A percentile compares a stretch with the other conserved stretches of the same genome.
Evolutionary conservation across 2,113 vertebrate species (phyloP).

Genomic region (Rattus rattus): DNA sequence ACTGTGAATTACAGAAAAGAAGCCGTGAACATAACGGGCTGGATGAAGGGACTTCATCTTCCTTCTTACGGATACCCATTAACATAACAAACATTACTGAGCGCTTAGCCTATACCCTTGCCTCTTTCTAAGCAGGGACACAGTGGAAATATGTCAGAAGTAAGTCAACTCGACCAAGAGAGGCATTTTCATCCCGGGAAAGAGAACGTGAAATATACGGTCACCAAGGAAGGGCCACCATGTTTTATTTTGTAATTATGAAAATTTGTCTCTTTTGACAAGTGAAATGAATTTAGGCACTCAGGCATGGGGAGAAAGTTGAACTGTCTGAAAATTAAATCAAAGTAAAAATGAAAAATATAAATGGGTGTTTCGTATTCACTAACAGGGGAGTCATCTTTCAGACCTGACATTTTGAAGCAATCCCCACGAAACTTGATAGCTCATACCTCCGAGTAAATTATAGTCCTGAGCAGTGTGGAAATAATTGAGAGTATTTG

Average conservation of each 20-base stretch:
- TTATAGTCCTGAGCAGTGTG: constrained; percentile 83
- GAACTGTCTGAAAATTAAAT: constrained; percentile 90
- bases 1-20: constrained; percentile 50
- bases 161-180: constrained; percentile 61
- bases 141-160: constrained; percentile 50
- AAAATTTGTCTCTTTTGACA: constrained; percentile 89
- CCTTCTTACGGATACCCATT: constrained; percentile 64
- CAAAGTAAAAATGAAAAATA: constrained; percentile 90
- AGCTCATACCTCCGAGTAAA: constrained; percentile 88
- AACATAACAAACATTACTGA: constrained; percentile 73
- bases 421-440: constrained; percentile 84
- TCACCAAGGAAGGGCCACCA: constrained; percentile 82
- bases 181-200: constrained; percentile 58
- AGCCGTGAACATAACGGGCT: background rate
- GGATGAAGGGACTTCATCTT: constrained; percentile 35
- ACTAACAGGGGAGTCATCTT: constrained; percentile 86
- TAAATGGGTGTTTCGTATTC: constrained; percentile 82
- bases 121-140: constrained; percentile 17
- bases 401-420: constrained; percentile 88
- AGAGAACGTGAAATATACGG: constrained; percentile 77
- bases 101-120: constrained; percentile 33
- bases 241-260: constrained; percentile 88
- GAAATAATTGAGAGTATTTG: constrained; percentile 90
- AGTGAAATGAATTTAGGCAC: constrained; percentile 89
- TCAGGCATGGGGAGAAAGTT: constrained; percentile 88